Evolutionary conservation across 2,888 invertebrate genomes (phyloP), one percentile per base, ranked within the genome.

Genomic region (Orthosia cruda): DNA sequence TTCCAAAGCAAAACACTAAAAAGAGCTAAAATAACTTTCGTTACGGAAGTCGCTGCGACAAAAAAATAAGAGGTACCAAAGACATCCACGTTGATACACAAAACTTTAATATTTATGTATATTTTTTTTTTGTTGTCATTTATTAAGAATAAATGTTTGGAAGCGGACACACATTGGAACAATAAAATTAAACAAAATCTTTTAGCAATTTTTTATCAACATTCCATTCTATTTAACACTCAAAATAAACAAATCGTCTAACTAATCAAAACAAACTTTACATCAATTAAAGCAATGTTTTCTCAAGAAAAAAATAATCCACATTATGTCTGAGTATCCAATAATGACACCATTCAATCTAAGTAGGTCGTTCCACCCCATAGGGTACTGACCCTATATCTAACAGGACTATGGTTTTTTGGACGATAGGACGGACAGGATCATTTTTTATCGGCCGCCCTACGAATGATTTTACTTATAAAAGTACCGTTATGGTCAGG

Each of bases 331-430:
- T 84, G 83, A 13, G 85, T 83, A 79, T 88, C 85, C 84, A 89
- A 90, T 95, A 94, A 94, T 95, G 94, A 94, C 94, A 94, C 91
- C 94, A 93, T 95, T 95, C 94, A 92, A 93, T 89, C 91, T 94
- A 95, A 95, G 94, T 96, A 93, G 96, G 96, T 96, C 96, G 94
- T 95, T 96, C 95, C 94, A 95, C 95, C 96, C 95, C 89, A 88
- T 15, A 87, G 90, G 96, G 95, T 96, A 95, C 95, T 93, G 95
- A 93, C 92, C 95, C 95, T 89, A 84, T 83, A 70, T 40, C 77
- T 96, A 96, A 96, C 96, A 96, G 96, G 96, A 96, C 94, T 87
- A 89, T 87, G 86, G 90, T 95, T 96, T 96, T 96, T 96, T 95
- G 90, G 88, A 80, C 89, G 87, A 81, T 89, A 85, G 89, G 67